These are phyloP conservation scores for Zaprionus kolodkinae DNA, from an alignment of 1,140 invertebrate genomes.

Conservation along the genomic window DNA sequence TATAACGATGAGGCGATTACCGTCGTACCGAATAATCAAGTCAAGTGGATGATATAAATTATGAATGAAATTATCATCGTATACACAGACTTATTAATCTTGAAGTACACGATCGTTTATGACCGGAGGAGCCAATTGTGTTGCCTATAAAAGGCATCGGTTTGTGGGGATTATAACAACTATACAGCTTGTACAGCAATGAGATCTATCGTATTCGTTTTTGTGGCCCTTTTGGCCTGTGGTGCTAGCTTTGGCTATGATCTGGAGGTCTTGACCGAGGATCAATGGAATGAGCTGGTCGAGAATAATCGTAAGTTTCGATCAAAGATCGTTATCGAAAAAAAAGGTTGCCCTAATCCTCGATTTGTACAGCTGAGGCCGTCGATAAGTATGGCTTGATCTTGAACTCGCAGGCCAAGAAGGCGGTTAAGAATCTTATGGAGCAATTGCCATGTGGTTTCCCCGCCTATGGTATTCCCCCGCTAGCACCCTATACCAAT, in stretches of 20 bases:
- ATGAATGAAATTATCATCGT: constrained; percentile 32
- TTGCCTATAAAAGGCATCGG: constrained; percentile 60
- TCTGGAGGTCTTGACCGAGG: constrained; percentile 60
- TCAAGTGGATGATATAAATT: constrained; percentile 41
- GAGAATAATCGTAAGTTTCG: constrained; percentile 62
- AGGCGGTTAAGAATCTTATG: constrained; percentile 64
- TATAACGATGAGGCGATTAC: constrained; percentile 50
- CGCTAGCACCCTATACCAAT: constrained; percentile 80
- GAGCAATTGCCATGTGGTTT: constrained; percentile 75
- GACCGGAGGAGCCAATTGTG: not conserved
- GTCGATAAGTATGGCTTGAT: constrained; percentile 68
- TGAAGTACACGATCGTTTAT: not conserved
- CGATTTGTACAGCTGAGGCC: constrained; percentile 34
- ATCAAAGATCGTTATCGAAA: not conserved
- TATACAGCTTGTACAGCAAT: constrained; percentile 58
- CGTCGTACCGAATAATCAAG: constrained; percentile 32
- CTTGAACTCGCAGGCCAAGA: constrained; percentile 74
- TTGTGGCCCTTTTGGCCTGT: constrained; percentile 67
- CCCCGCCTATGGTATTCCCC: constrained; percentile 71
- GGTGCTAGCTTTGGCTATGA: constrained; percentile 60
- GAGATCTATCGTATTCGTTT: constrained; percentile 61
- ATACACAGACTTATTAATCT: constrained; percentile 4
- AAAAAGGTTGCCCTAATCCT: not conserved
- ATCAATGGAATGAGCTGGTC: constrained; percentile 68
- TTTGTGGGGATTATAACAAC: constrained; percentile 21